Evolutionary conservation across 2,113 vertebrate genomes (phyloP).

Genomic region (Paracanthobrama guichenoti): DNA sequence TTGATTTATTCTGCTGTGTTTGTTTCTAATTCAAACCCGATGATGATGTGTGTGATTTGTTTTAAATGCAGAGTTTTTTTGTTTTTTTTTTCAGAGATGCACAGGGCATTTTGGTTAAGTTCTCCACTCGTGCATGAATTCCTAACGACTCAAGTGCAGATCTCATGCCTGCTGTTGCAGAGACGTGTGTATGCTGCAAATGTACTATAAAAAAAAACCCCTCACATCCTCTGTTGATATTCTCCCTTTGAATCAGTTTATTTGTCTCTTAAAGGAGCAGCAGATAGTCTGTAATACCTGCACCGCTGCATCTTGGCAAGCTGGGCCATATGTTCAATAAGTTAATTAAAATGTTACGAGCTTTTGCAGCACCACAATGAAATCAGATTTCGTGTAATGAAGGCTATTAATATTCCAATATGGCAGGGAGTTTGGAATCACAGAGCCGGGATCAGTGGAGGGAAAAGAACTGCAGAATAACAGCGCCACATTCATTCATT

Average conservation of each 20-base stretch:
- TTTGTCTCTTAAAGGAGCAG: slow-evolving; percentile 12
- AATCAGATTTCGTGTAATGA: slow-evolving; percentile 75
- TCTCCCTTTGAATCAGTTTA: not conserved
- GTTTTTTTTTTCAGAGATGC: not conserved
- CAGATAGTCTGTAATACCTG: slow-evolving; percentile 55
- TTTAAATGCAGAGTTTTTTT: not conserved
- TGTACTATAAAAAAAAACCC: not conserved
- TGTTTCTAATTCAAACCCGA: slow-evolving; percentile 6
- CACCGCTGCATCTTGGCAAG: slow-evolving; percentile 63
- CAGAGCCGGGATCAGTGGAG: slow-evolving; percentile 66
- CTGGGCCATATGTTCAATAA: slow-evolving; percentile 72
- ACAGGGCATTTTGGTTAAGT: not conserved
- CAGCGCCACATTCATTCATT: slow-evolving; percentile 53
- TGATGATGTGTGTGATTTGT: not conserved
- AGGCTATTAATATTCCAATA: slow-evolving; percentile 77
- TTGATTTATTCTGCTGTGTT: slow-evolving; percentile 39
- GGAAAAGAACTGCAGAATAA: slow-evolving; percentile 58
- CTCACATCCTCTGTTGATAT: not conserved
- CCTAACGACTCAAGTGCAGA: not conserved
- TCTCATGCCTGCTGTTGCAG: slow-evolving; percentile 1
- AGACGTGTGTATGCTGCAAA: slow-evolving; percentile 22
- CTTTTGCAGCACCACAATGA: slow-evolving; percentile 69
- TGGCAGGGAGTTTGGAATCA: slow-evolving; percentile 65
- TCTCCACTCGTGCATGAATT: not conserved
- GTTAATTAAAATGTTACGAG: slow-evolving; percentile 75